phyloP scores from a whole-genome alignment of 2,113 vertebrate species.

The Bos indicus region DNA sequence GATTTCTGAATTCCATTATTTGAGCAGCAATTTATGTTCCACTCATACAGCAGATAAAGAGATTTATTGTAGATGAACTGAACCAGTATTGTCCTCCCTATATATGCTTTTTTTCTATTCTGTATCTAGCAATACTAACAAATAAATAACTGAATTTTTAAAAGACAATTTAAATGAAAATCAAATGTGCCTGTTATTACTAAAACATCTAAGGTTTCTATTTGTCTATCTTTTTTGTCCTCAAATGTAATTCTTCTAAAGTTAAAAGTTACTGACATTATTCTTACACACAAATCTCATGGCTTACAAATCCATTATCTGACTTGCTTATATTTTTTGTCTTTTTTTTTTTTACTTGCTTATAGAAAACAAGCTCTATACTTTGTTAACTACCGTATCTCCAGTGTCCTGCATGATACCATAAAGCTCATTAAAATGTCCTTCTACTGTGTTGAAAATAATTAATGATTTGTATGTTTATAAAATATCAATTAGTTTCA shows the following conservation, averaged over 20 bases:
- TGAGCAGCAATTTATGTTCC: background rate
- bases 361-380: background rate
- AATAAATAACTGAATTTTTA: constrained; percentile 1
- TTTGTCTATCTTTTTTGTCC: background rate
- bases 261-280: background rate
- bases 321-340: background rate
- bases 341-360: background rate
- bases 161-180: constrained; percentile 5
- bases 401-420: background rate
- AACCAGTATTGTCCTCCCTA: background rate
- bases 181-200: background rate
- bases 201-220: background rate
- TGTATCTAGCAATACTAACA: background rate
- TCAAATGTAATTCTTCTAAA: background rate
- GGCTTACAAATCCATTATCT: background rate
- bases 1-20: constrained; percentile 24
- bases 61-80: background rate
- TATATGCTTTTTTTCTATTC: background rate
- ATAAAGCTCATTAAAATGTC: constrained; percentile 20
- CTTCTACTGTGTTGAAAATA: background rate
- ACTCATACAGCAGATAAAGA: background rate
- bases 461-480: background rate
- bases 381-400: background rate
- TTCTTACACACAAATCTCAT: background rate
- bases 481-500: background rate